Percentiles rank a stretch among this genome's conserved stretches.
Conservation (phyloP, 1,140 invertebrate species). For the Drosophila dunni region DNA sequence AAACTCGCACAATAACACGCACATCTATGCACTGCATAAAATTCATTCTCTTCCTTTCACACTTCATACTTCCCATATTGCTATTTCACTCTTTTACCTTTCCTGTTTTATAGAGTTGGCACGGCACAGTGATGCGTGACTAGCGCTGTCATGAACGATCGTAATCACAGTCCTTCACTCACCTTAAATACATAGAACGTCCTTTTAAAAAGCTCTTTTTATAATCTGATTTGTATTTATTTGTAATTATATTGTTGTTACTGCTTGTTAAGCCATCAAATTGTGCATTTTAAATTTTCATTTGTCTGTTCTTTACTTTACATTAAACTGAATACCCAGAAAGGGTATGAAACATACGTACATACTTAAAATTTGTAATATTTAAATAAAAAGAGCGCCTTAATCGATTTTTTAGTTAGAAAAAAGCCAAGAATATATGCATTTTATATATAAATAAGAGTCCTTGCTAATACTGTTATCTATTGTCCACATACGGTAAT, state of each 20-base stretch:
- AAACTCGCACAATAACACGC: slow-evolving; percentile 12
- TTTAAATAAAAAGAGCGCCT: no score
- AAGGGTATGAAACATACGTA: no score
- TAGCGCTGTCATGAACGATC: slow-evolving; percentile 10
- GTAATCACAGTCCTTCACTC: slow-evolving; percentile 11
- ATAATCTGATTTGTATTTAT: background rate
- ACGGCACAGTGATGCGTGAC: slow-evolving; percentile 21
- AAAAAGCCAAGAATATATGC: no score
- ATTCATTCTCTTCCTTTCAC: background rate
- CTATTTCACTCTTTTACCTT: background rate
- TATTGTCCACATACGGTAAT: no score
- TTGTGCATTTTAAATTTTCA: no score
- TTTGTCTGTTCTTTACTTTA: no score
- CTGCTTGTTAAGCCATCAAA: background rate
- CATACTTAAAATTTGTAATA: no score
- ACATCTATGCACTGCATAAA: slow-evolving; percentile 1
- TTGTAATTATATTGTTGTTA: background rate
- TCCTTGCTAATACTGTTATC: no score
- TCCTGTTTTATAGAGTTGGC: background rate
- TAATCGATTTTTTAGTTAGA: no score
- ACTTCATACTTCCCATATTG: background rate
- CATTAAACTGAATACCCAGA: no score
- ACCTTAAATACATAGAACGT: slow-evolving; percentile 2
- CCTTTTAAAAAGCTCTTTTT: background rate
- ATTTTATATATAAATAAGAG: no score